phyloP scores from a whole-genome alignment of 2,888 invertebrate species.

The Zaprionus bogoriensis region DNA sequence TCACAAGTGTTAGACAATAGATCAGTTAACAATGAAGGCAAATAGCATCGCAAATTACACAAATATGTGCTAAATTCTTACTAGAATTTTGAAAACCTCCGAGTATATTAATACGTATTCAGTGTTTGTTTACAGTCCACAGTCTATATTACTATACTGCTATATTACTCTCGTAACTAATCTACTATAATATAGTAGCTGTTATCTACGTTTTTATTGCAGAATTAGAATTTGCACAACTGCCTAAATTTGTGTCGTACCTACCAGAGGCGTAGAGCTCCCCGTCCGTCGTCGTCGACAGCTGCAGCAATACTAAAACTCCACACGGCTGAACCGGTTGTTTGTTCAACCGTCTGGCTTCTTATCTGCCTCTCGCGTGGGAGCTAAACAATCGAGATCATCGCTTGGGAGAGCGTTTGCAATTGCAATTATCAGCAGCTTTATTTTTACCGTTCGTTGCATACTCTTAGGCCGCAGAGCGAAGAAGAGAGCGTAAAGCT shows the following conservation, averaged over 20 bases:
- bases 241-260: neutral
- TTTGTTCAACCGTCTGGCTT: neutral
- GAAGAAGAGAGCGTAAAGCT: too few species aligned
- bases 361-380: conserved; percentile 9
- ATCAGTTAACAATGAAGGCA: neutral
- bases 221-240: neutral
- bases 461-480: conserved; percentile 20
- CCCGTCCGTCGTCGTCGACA: neutral
- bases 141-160: neutral
- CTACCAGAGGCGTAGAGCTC: neutral
- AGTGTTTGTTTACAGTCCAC: neutral
- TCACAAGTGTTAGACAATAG: neutral
- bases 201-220: conserved; percentile 5
- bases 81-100: neutral
- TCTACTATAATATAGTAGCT: neutral
- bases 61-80: neutral
- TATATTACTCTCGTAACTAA: neutral
- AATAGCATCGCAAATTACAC: neutral
- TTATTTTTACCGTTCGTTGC: too few species aligned
- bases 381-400: neutral
- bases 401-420: neutral
- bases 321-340: neutral
- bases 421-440: neutral
- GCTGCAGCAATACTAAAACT: conserved; percentile 5
- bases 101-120: neutral